These are phyloP conservation scores for Serripes groenlandicus DNA, from an alignment of 2,888 invertebrate genomes.

Conservation along the genomic window DNA sequence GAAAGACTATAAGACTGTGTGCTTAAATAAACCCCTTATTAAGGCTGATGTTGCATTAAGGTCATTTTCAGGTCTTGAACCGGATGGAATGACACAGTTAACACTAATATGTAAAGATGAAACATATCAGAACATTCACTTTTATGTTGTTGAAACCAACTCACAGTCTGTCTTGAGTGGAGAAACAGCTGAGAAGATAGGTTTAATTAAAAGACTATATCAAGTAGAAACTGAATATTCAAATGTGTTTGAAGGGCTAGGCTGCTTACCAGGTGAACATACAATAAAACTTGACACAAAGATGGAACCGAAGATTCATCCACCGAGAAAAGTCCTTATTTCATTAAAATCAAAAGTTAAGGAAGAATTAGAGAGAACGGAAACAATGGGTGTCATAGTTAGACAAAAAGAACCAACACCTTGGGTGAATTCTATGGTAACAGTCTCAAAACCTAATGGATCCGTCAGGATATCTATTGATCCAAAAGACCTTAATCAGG, in stretches of 20 bases:
- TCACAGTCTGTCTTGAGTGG: constrained; percentile 47
- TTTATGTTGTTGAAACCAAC: constrained; percentile 45
- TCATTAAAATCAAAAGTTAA: constrained; percentile 53
- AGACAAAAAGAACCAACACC: constrained; percentile 60
- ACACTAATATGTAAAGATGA: constrained; percentile 19
- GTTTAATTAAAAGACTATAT: constrained; percentile 42
- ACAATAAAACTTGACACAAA: constrained; percentile 41
- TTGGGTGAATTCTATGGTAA: constrained; percentile 67
- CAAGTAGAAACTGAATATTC: constrained; percentile 27
- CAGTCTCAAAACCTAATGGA: constrained; percentile 48
- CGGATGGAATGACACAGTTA: constrained; percentile 33
- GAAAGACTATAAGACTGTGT: constrained; percentile 39
- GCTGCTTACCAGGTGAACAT: constrained; percentile 44
- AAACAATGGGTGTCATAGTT: constrained; percentile 47
- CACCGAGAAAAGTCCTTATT: constrained; percentile 59
- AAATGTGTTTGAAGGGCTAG: constrained; percentile 51
- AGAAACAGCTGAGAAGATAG: constrained; percentile 38
- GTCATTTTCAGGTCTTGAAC: constrained; percentile 48
- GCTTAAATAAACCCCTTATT: constrained; percentile 31
- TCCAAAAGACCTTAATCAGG: constrained; percentile 67
- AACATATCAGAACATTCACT: constrained; percentile 20
- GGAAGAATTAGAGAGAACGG: constrained; percentile 58
- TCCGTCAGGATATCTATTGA: constrained; percentile 58
- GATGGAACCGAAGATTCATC: constrained; percentile 58
- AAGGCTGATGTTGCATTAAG: constrained; percentile 32